Evolutionary conservation across 1,140 invertebrate species (phyloP).

Genomic region (Eciton burchellii): DNA sequence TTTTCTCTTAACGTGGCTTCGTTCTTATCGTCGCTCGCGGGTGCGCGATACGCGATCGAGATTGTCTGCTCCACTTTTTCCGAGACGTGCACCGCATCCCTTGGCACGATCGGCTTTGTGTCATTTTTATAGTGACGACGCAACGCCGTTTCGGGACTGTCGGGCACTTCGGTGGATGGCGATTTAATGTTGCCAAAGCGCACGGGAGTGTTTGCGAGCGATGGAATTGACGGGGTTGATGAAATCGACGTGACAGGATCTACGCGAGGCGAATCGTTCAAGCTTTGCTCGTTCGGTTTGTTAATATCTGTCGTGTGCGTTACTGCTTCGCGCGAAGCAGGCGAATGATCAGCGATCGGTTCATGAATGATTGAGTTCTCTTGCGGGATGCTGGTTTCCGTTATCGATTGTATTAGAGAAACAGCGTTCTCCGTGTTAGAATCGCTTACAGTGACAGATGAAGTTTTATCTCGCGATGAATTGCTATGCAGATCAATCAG

Average conservation of each 20-base stretch:
- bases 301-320: constrained; percentile 7
- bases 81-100: constrained; percentile 55
- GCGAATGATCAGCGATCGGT: background rate
- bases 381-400: background rate
- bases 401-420: background rate
- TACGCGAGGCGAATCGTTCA: constrained; percentile 2
- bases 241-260: background rate
- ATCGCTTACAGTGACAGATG: background rate
- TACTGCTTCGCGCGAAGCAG: background rate
- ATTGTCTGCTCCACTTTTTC: constrained; percentile 69
- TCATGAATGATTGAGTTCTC: background rate
- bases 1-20: constrained; percentile 49
- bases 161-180: constrained; percentile 6
- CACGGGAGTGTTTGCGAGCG: background rate
- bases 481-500: background rate
- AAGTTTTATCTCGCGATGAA: background rate
- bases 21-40: constrained; percentile 55
- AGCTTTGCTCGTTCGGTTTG: background rate
- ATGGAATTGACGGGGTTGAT: background rate
- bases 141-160: constrained; percentile 3
- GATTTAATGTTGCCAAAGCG: background rate
- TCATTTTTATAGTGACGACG: constrained; percentile 38
- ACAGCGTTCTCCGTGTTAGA: background rate
- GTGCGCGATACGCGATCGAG: constrained; percentile 52
- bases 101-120: constrained; percentile 26